Evolutionary conservation across 2,888 invertebrate genomes (phyloP).

Genomic region (Omphaloscelis lunosa): DNA sequence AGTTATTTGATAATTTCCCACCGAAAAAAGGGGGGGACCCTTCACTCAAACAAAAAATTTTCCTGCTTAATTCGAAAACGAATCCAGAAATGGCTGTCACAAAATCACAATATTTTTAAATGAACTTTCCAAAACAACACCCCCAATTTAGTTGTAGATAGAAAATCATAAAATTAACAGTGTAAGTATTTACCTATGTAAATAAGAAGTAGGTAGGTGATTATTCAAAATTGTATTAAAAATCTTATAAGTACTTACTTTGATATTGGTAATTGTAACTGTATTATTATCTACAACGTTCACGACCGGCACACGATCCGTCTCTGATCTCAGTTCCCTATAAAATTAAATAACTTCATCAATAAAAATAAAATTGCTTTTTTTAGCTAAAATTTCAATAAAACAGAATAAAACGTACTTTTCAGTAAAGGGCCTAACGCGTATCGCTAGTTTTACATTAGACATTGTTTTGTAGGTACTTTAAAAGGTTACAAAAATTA

Average conservation of each 20-base stretch:
- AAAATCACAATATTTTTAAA: no score
- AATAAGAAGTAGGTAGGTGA: neutral
- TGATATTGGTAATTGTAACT: conserved; percentile 91
- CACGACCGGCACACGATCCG: conserved; percentile 83
- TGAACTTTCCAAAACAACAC: no score
- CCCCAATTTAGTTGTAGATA: no score
- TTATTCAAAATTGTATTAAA: neutral
- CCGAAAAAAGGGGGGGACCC: no score
- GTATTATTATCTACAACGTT: conserved; percentile 86
- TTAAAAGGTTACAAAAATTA: neutral
- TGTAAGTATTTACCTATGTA: neutral
- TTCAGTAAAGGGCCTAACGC: conserved; percentile 92
- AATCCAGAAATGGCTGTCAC: no score
- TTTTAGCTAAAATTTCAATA: neutral
- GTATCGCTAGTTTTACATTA: conserved; percentile 92
- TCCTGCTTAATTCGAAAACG: no score
- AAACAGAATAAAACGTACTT: conserved; percentile 83
- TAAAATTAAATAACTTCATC: conserved; percentile 61
- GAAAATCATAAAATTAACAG: neutral
- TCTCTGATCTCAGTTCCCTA: conserved; percentile 84
- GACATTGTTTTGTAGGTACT: conserved; percentile 88
- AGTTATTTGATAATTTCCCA: no score
- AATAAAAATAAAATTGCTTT: neutral
- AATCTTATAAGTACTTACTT: conserved; percentile 85
- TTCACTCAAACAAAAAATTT: no score